phyloP scores from a whole-genome alignment of 2,113 vertebrate species.

The Cochlearius cochlearius region DNA sequence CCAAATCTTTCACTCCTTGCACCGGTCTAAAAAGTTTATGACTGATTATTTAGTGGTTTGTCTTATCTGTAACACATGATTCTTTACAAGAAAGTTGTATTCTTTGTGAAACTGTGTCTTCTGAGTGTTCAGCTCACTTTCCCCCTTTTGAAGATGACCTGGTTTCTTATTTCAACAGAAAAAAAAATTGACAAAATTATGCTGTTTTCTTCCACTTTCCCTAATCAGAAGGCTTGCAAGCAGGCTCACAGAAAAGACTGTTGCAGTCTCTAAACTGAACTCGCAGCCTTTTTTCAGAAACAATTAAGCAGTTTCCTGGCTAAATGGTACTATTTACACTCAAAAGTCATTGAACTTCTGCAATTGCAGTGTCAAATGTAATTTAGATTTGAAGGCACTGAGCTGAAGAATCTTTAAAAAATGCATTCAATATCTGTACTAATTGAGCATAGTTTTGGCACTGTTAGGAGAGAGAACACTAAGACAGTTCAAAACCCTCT shows the following conservation, averaged over 20 bases:
- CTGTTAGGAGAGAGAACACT: neutral
- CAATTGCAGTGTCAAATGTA: neutral
- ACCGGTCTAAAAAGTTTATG: neutral
- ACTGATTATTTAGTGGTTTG: neutral
- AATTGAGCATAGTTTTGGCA: neutral
- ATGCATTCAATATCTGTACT: accelerated
- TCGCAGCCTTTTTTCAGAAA: neutral
- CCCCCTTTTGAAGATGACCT: accelerated
- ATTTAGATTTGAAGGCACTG: neutral
- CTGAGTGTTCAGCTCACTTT: neutral
- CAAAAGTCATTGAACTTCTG: neutral
- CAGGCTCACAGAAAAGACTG: neutral
- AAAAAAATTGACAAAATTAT: neutral
- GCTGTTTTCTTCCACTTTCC: neutral
- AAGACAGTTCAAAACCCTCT: neutral
- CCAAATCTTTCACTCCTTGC: neutral
- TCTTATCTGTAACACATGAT: neutral
- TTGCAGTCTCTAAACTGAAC: neutral
- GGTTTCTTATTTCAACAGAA: neutral
- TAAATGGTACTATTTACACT: neutral
- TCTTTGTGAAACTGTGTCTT: neutral
- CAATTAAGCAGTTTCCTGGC: neutral
- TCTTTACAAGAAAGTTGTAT: neutral
- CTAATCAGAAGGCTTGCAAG: neutral
- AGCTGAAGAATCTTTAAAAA: neutral